Evolutionary conservation across 2,113 vertebrate species (phyloP), one percentile per base, ranked within the genome.

Genomic region (Callopanchax toddi): DNA sequence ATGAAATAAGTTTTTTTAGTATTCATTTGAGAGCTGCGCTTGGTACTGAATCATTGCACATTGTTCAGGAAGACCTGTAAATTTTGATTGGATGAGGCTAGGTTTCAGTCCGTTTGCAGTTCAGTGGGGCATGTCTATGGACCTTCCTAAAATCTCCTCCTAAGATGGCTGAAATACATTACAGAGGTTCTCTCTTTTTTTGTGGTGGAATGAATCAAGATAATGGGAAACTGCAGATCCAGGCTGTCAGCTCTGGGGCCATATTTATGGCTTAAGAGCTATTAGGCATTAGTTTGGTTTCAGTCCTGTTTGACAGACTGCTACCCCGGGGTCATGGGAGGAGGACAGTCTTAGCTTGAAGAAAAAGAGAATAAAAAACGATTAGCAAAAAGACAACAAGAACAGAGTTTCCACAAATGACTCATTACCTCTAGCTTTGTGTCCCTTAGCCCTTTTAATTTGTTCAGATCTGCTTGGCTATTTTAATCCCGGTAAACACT

Each of bases 241-340:
- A 64, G 71, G 44, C 79, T 79, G 86, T 86, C 84, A 82, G 71
- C 69, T 84, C 74, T 5, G 29, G 29, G 66, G 78, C 78, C 63
- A 65, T 87, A 85, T 89, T 91, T 87, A 88, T 77, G 71, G 80
- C 80, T 82, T 79, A 72, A 71, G 68, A 78, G 71, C 73, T 77
- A 86, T 87, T 89, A 88, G 69, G 76, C 82, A 77, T 86, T 83
- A 85, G 83, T 85, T 77, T 79, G 82, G 57, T 86, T 75, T 89
- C 83, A 85, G 63, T 78, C 67, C 68, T 59, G 64, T 54, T 69
- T 85, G 81, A 89, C 81, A 76, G 75, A 86, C 76, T 79, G 76
- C 77, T 71, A 78, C 74, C 84, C 70, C 60, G 34, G 34, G 69
- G 85, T 84, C 76, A 74, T 60, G 51, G 32, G 46, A 82, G 67